These are phyloP conservation scores for Chromobotia macracanthus DNA, from an alignment of 2,797 vertebrate species.

Conservation along the genomic window DNA sequence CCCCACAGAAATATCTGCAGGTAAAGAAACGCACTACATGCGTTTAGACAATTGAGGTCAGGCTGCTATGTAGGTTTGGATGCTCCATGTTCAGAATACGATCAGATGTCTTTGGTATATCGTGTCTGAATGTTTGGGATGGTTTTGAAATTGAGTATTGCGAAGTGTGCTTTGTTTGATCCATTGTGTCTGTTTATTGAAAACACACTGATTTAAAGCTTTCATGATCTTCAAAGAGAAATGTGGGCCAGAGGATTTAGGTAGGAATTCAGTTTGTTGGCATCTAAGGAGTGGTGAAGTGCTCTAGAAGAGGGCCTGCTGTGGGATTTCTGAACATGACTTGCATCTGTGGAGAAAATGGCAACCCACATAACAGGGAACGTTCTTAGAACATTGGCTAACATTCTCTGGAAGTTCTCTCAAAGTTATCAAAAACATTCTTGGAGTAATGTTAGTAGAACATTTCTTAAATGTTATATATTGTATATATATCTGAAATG, in stretches of 20 bases:
- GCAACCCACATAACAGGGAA: too few species aligned
- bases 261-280: constrained; percentile 22
- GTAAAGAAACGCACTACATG: constrained; percentile 52
- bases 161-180: constrained; percentile 17
- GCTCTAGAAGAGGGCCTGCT: not conserved
- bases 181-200: constrained; percentile 19
- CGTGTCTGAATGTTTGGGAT: constrained; percentile 29
- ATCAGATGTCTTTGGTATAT: constrained; percentile 35
- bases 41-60: constrained; percentile 56
- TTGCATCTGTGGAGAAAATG: not conserved
- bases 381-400: too few species aligned
- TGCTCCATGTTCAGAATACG: not conserved
- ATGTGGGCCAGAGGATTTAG: constrained; percentile 28
- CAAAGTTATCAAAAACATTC: not conserved
- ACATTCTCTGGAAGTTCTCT: too few species aligned
- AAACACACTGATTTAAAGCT: not conserved
- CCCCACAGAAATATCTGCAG: constrained; percentile 41
- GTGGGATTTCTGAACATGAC: constrained; percentile 2
- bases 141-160: constrained; percentile 41
- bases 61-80: constrained; percentile 39
- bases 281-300: not conserved
- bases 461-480: too few species aligned
- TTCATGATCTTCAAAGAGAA: constrained; percentile 17
- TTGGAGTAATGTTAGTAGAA: too few species aligned
- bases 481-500: too few species aligned